phyloP scores from a whole-genome alignment of 2,888 invertebrate genomes.

The Notodromas monacha region DNA sequence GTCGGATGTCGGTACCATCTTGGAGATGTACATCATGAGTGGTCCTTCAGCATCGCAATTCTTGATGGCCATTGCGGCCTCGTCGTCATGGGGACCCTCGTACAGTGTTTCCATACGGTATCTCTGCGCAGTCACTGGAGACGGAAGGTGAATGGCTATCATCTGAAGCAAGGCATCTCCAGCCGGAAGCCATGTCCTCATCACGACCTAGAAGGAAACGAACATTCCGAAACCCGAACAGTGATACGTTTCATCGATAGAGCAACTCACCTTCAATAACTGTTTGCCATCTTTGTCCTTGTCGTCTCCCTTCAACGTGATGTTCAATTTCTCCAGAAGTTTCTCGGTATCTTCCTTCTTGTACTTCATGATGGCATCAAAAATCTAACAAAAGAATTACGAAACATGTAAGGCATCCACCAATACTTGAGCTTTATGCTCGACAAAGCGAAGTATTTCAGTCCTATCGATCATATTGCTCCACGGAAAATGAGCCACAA shows the following conservation, averaged over 20 bases:
- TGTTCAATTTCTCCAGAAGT: constrained; percentile 60
- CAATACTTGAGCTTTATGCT: too few species aligned
- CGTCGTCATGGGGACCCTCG: constrained; percentile 88
- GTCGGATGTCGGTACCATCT: constrained; percentile 99
- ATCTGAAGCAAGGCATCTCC: constrained; percentile 98
- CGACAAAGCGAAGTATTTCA: too few species aligned
- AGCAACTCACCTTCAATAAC: constrained; percentile 36
- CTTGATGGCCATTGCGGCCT: constrained; percentile 64
- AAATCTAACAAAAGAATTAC: constrained; percentile 20
- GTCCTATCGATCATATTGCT: constrained; percentile 4
- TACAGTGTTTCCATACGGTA: constrained; percentile 99
- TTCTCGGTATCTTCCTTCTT: constrained; percentile 70
- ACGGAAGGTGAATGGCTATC: constrained; percentile 98
- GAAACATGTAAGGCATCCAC: too few species aligned
- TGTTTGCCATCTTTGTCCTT: constrained; percentile 84
- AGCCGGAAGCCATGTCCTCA: constrained; percentile 97
- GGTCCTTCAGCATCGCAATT: constrained; percentile 84
- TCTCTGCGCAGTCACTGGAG: constrained; percentile 90
- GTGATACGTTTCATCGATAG: not conserved
- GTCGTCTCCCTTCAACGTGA: constrained; percentile 72
- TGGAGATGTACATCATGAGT: constrained; percentile 99
- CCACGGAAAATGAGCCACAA: too few species aligned
- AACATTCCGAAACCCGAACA: constrained; percentile 1
- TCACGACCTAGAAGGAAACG: constrained; percentile 31
- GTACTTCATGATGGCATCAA: constrained; percentile 60